Base-by-base conservation (phyloP, 2,888 invertebrate species). In the Plutella xylostella region DNA sequence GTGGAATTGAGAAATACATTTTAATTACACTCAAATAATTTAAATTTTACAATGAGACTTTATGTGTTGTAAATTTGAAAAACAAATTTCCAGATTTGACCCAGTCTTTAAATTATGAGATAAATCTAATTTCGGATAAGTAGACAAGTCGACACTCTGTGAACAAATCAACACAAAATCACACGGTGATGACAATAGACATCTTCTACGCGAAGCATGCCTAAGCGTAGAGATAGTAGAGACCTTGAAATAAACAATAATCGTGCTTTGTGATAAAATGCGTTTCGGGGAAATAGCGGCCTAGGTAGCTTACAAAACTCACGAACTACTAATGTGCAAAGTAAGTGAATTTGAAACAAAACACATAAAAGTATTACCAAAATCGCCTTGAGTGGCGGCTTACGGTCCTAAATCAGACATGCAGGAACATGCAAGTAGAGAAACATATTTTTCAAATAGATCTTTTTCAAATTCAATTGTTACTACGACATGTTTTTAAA, bases 231-330 rank as follows among this genome's bases (percentile, higher is more conserved):
- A 80, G 76, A 80, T 65, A 80, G 63, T 63, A 25, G 52, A 80
- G 62, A 17, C 52, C 60, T 52, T 66, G 66, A 82, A 79, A 80
- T 77, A 77, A 83, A 76, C 67, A 75, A 42, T 78, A 83, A 80
- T 73, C 79, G 83, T 82, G 83, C 82, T 67, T 71, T 73, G 82
- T 83, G 80, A 68, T 78, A 80, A 82, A 79, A 80, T 80, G 79
- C 78, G 69, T 60, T 68, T 76, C 60, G 76, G 79, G 80, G 74
- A 76, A 73, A 79, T 78, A 79, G 79, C 78, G 64, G 78, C 80
- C 77, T 82, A 79, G 79, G 79, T 79, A 82, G 82, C n/a, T n/a
- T n/a, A 75, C 65, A 74, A 78, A 79, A 75, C 72, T 78, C 77
- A 74, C 62, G 72, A 66, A 76, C 79, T 80, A 80, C 69, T 67